Evolutionary conservation across 2,797 vertebrate genomes (phyloP).

Genomic region (Sparus aurata): DNA sequence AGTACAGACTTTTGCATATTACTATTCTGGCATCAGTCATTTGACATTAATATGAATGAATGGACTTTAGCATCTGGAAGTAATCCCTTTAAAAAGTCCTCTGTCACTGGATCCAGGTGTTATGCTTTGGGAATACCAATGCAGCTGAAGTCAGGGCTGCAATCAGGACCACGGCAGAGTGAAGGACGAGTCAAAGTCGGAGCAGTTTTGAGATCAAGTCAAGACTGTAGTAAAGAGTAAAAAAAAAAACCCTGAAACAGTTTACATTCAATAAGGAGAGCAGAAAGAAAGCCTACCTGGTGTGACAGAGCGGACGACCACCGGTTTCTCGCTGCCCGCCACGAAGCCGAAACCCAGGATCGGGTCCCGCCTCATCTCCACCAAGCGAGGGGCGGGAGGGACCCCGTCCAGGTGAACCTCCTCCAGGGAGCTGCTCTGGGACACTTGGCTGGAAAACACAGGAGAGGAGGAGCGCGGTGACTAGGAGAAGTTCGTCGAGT

Average conservation of each 20-base stretch:
- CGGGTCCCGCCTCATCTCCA: constrained; percentile 98
- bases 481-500: constrained; percentile 8
- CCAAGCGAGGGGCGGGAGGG: constrained; percentile 92
- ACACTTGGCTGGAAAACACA: constrained; percentile 89
- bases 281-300: constrained; percentile 86
- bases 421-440: constrained; percentile 93
- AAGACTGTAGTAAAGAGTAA: no score
- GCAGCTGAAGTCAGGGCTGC: background rate
- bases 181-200: no score
- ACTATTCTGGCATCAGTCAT: background rate
- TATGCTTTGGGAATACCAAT: background rate
- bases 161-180: background rate
- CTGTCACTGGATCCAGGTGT: background rate
- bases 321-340: constrained; percentile 97
- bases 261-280: no score
- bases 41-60: background rate
- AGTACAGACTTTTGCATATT: background rate
- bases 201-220: no score
- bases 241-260: no score
- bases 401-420: constrained; percentile 92
- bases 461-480: background rate
- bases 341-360: constrained; percentile 97
- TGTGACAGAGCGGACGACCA: constrained; percentile 97
- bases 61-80: background rate
- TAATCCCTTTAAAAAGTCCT: background rate